Conservation (phyloP, 2,797 vertebrate genomes). For the Choloepus didactylus region DNA sequence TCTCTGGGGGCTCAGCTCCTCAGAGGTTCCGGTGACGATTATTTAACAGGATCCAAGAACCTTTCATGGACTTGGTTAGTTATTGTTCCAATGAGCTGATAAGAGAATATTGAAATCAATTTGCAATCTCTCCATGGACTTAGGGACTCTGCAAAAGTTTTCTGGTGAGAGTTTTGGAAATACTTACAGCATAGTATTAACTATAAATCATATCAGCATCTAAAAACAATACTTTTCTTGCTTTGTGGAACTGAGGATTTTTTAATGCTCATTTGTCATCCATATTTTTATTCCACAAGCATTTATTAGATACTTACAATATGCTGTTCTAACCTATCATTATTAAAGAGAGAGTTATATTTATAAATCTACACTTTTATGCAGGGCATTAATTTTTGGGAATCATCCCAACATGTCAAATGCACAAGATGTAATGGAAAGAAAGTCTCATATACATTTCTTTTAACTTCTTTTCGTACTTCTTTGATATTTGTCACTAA, state of each 20-base stretch:
- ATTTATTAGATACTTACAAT: neutral
- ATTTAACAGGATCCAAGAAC: neutral
- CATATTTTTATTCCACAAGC: neutral
- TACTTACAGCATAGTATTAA: neutral
- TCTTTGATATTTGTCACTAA: neutral
- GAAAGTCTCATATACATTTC: neutral
- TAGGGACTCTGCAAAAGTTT: neutral
- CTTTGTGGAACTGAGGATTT: neutral
- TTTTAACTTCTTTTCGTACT: neutral
- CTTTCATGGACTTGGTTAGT: neutral
- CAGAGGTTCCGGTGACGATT: neutral
- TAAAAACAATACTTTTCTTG: neutral
- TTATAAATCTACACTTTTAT: neutral
- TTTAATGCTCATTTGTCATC: neutral
- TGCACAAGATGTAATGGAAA: neutral
- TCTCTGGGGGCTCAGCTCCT: neutral
- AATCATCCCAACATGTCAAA: neutral
- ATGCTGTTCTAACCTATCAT: rapidly evolving
- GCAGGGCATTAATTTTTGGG: neutral
- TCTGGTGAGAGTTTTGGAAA: neutral
- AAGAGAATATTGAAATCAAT: neutral
- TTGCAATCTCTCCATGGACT: neutral
- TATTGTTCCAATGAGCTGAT: neutral
- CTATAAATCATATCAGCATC: neutral
- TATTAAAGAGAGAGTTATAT: neutral